Evolutionary conservation across 2,797 vertebrate species (phyloP).

Genomic region (Pipistrellus pipistrellus): DNA sequence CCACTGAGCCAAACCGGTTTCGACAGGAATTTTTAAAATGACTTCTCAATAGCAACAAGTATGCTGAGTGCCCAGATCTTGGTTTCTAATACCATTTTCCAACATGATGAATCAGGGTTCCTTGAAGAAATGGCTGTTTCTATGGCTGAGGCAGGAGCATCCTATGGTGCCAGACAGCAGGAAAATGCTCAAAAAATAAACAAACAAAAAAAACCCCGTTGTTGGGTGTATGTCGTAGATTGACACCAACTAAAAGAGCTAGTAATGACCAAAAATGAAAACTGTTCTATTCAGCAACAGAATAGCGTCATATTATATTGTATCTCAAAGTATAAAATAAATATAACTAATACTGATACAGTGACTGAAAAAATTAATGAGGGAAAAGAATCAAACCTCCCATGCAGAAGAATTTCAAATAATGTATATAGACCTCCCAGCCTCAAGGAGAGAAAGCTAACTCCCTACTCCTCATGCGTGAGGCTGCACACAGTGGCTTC

Average conservation of each 20-base stretch:
- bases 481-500: background rate
- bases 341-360: background rate
- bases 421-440: background rate
- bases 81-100: background rate
- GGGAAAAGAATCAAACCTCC: background rate
- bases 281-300: background rate
- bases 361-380: background rate
- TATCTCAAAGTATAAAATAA: slow-evolving; percentile 10
- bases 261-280: background rate
- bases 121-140: background rate
- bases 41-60: background rate
- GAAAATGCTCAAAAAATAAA: background rate
- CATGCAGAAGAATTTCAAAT: background rate
- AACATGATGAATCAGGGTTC: background rate
- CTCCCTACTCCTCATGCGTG: background rate
- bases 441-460: background rate
- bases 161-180: background rate
- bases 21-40: background rate
- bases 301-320: background rate
- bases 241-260: background rate
- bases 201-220: background rate
- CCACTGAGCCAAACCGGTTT: no score
- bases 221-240: background rate
- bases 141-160: background rate
- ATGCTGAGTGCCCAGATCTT: background rate